Conservation (phyloP, 92 coral and sea anemone species). For the Micromussa lordhowensis region DNA sequence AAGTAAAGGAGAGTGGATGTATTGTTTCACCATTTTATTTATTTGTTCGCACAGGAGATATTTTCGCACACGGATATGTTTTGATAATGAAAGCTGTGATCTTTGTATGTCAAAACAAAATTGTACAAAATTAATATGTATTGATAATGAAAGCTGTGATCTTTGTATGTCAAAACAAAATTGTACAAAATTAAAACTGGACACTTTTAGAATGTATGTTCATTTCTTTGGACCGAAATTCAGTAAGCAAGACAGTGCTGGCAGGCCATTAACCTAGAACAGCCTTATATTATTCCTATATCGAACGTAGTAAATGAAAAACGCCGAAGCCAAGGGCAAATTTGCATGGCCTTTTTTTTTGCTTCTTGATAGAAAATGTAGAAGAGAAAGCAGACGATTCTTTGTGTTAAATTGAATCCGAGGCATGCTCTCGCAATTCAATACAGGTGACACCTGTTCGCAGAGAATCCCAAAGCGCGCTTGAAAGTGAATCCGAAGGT, state of each 20-base stretch:
- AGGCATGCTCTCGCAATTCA: no score
- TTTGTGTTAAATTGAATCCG: no score
- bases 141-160: no score
- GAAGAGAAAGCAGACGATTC: no score
- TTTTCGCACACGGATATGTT: neutral
- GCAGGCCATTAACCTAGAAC: neutral
- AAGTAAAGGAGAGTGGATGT: neutral
- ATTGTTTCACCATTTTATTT: neutral
- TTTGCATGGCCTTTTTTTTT: no score
- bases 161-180: neutral
- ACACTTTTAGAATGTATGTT: neutral
- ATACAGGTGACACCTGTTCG: no score
- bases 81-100: neutral
- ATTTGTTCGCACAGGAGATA: neutral
- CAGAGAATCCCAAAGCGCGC: no score
- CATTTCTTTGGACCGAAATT: neutral
- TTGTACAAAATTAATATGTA: neutral
- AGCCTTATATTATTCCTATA: neutral
- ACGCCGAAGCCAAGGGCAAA: no score
- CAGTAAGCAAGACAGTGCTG: neutral
- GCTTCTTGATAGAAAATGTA: no score
- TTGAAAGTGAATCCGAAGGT: no score
- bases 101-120: neutral
- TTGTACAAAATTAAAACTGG: neutral
- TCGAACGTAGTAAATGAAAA: no score